Conservation (phyloP, 2,797 vertebrate species). For the Peromyscus aztecus region DNA sequence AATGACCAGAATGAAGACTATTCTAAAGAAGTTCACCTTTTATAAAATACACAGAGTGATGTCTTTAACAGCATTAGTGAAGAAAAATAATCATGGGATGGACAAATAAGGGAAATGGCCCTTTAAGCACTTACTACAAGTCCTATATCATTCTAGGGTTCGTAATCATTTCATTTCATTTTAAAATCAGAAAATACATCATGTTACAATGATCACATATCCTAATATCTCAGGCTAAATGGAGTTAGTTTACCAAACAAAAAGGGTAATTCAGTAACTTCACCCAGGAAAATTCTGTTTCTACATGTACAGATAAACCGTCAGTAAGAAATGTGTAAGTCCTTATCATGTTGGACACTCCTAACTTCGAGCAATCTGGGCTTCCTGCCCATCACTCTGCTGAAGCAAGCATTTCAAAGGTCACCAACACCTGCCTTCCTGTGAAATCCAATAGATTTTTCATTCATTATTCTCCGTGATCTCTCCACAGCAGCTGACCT, state of each 20-base stretch:
- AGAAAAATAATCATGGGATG: not conserved
- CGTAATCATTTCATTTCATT: not conserved
- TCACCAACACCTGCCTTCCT: conserved; percentile 74
- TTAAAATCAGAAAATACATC: not conserved
- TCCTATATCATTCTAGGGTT: not conserved
- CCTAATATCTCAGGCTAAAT: not conserved
- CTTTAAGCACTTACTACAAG: not conserved
- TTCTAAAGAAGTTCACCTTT: not conserved
- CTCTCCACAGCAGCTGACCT: conserved; percentile 67
- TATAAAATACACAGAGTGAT: not conserved
- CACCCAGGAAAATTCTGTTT: conserved; percentile 66
- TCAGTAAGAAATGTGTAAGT: conserved; percentile 45
- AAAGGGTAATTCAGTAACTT: not conserved
- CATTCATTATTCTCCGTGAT: conserved; percentile 74
- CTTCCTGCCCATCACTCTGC: conserved; percentile 75
- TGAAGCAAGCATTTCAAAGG: conserved; percentile 82
- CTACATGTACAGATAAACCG: conserved; percentile 56
- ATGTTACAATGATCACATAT: conserved; percentile 3
- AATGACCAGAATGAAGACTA: not conserved
- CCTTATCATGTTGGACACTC: conserved; percentile 61
- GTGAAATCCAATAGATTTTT: conserved; percentile 68
- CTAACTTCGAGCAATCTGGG: conserved; percentile 66
- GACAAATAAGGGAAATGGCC: not conserved
- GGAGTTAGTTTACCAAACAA: conserved; percentile 15
- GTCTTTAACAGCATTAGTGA: not conserved